Evolutionary conservation across 2,113 vertebrate species (phyloP).

Genomic region (Lanius collurio): DNA sequence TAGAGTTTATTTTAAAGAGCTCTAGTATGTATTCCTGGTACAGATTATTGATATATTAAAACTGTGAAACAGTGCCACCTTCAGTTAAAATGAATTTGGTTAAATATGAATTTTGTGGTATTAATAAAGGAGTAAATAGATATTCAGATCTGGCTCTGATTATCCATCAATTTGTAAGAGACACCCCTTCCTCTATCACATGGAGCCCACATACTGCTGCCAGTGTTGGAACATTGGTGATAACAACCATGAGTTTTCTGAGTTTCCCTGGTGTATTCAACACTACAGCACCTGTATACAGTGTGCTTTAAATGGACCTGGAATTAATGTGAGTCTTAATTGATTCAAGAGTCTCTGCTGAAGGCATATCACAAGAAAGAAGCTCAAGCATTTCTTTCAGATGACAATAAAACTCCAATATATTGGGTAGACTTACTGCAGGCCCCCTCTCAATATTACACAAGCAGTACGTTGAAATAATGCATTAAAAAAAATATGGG

Average conservation of each 20-base stretch:
- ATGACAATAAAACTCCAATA: neutral
- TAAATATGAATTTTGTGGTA: constrained; percentile 11
- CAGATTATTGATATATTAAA: constrained; percentile 27
- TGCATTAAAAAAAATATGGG: neutral
- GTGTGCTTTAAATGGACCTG: neutral
- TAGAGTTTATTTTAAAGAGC: neutral
- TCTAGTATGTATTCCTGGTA: neutral
- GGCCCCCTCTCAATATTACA: neutral
- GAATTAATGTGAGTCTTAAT: neutral
- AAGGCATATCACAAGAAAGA: neutral
- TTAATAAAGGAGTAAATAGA: neutral
- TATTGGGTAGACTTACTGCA: neutral
- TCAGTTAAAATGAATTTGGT: constrained; percentile 36
- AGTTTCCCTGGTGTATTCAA: neutral
- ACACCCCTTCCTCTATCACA: neutral
- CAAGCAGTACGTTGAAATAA: neutral
- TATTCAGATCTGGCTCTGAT: neutral
- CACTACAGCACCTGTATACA: neutral
- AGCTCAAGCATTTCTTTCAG: constrained; percentile 12
- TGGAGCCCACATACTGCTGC: neutral
- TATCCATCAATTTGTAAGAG: neutral
- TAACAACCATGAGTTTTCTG: neutral
- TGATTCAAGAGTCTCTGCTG: neutral
- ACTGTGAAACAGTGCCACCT: constrained; percentile 65
- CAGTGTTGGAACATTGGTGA: neutral